Evolutionary conservation across 2,113 vertebrate species (phyloP).

Genomic region (Hemiprocne comata): DNA sequence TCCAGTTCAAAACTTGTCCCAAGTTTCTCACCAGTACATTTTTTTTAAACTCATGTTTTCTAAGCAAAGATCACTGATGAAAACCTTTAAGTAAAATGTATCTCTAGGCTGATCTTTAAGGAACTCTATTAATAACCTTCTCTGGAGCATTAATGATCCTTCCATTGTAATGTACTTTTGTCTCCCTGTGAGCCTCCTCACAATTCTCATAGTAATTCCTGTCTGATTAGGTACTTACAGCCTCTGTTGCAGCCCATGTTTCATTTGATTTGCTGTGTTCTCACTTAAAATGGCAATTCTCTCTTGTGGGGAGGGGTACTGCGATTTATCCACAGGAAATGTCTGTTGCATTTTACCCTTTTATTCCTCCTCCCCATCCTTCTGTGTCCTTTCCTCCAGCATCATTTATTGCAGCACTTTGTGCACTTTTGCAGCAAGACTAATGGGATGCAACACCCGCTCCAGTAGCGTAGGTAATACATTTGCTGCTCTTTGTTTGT

Average conservation of each 20-base stretch:
- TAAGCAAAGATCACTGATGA: neutral
- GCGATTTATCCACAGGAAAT: neutral
- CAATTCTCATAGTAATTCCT: conserved; percentile 21
- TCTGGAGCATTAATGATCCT: conserved; percentile 1
- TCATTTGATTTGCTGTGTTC: neutral
- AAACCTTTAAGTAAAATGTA: conserved; percentile 25
- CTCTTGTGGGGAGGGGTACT: neutral
- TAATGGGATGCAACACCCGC: neutral
- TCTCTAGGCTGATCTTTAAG: conserved; percentile 32
- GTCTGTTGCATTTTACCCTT: neutral
- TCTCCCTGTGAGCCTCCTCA: conserved; percentile 12
- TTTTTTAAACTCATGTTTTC: neutral
- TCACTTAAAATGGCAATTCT: neutral
- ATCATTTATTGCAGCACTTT: neutral
- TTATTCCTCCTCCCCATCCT: neutral
- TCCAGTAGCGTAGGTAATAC: neutral
- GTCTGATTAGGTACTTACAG: neutral
- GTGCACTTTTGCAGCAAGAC: neutral
- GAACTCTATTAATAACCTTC: conserved; percentile 35
- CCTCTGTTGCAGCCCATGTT: neutral
- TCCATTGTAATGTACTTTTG: neutral
- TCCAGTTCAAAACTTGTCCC: neutral
- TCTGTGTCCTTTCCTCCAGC: neutral
- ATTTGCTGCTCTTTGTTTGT: neutral
- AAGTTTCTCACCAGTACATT: neutral